Evolutionary conservation across 2,888 invertebrate species (phyloP), one percentile per base, ranked within the genome.

Genomic region (Molanna angustata): DNA sequence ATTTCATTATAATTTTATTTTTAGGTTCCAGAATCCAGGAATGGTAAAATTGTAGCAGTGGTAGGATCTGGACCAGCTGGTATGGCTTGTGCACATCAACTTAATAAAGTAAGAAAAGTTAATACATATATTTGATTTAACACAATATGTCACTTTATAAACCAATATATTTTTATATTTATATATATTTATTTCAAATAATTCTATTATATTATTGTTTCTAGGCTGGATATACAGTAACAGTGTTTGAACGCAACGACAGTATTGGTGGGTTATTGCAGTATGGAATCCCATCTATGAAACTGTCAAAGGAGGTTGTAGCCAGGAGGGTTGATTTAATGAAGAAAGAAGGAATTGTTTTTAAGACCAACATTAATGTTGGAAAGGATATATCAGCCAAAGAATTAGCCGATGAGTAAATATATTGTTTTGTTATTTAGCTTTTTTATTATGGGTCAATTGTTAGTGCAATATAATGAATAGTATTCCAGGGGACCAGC

Each of bases 261-360:
- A 84, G 94, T 7, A 78, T 94, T 2, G 98, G 98, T 52, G 99
- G 99, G 0, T 79, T 99, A 17, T 77, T 99, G 42, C 93, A 95
- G 67, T 99, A 99, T 71, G 99, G 99, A 53, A 99, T 99, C 68
- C 99, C 99, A 13, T 94, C 94, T 4, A 99, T 99, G 98, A 99
- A 99, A 74, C 79, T 99, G 7, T 88, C 92, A 66, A 99, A 98
- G 72, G 83, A 88, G 56, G 93, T 95, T 49, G 95, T 99, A 0
- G 89, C 91, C 64, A 77, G 98, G 4, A 80, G 99, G 54, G 83
- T 98, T 1, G 83, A 87, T 57, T 78, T 99, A 42, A 78, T 99
- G 76, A 80, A 85, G 9, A 88, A 85, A 1, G 98, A 99, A 71
- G 98, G 98, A 17, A 84, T 96, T 56, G 64, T 68, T 40, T 99